Conservation (phyloP, 2,113 vertebrate species). For the Passer montanus region DNA sequence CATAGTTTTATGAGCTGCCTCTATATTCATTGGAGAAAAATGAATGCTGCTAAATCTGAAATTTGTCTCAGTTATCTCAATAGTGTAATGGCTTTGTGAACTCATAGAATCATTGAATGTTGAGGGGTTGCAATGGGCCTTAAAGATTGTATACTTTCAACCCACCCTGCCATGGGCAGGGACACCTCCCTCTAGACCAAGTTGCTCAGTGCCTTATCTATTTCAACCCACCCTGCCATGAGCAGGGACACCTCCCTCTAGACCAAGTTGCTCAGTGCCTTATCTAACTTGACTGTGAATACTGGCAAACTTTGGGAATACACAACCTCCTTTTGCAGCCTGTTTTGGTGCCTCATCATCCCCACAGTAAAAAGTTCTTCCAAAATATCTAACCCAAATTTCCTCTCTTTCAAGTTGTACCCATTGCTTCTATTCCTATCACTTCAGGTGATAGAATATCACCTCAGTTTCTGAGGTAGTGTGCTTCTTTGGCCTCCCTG, state of each 20-base stretch:
- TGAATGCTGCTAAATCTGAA: neutral
- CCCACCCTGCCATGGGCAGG: no score
- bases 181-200: no score
- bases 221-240: neutral
- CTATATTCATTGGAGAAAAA: neutral
- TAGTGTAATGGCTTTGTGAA: neutral
- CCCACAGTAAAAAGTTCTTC: neutral
- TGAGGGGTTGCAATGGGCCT: neutral
- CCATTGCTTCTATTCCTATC: neutral
- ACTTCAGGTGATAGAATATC: neutral
- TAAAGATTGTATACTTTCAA: neutral
- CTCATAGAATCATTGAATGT: neutral
- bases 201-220: no score
- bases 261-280: neutral
- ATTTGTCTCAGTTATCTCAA: neutral
- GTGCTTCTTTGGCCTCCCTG: fast-evolving
- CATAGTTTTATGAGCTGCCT: neutral
- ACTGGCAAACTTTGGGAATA: neutral
- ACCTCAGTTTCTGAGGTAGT: neutral
- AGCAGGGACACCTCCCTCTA: no score
- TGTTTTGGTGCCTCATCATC: neutral
- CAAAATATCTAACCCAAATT: neutral
- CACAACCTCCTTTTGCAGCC: neutral
- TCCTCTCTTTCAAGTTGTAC: neutral
- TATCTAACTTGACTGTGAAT: neutral